Base-by-base conservation (phyloP, 2,888 invertebrate genomes). In the Lampropteryx suffumata region DNA sequence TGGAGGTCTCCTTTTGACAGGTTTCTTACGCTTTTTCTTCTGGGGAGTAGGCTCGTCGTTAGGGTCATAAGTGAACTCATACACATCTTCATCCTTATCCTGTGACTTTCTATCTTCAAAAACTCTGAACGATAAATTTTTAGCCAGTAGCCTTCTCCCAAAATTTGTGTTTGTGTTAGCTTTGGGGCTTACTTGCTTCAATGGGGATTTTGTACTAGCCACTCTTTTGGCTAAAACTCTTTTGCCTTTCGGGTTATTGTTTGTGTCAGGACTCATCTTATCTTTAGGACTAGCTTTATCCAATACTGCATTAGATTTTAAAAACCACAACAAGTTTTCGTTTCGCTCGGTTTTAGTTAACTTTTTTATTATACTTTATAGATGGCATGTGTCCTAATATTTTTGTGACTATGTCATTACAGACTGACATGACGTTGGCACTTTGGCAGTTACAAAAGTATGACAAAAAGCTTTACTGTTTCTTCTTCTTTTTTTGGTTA, bases 61-160 rank as follows among this genome's bases (percentile, higher is more conserved):
- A 0, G 90, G 90, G 56, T 91, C 86, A 74, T 71, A 90, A 11
- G 89, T 89, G 45, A 91, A 91, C 59, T 91, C 90, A 65, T 91
- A 91, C 1, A 90, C 65, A 68, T 89, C 88, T 47, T 76, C 52
- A 35, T 76, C 72, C 52, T 73, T 73, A 6, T 68, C 66, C 50
- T 64, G 62, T 52, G 74, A 65, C 40, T 71, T 71, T 50, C 71
- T 77, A 1, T 79, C 72, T 42, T 81, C 82, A 41, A 84, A 67
- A 10, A 85, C 59, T 68, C 67, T 75, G 32, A 79, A 73, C 30
- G 84, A 84, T 3, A 62, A 57, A 51, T 69, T 76, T 17, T 72
- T 75, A 1, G 70, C 59, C 6, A 62, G 28, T 12, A 64, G 13
- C 30, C 64, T 76, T 13, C 65, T 69, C 3, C 36, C 40, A 24